Conservation (phyloP, 2,888 invertebrate species). For the Latrodectus hesperus region DNA sequence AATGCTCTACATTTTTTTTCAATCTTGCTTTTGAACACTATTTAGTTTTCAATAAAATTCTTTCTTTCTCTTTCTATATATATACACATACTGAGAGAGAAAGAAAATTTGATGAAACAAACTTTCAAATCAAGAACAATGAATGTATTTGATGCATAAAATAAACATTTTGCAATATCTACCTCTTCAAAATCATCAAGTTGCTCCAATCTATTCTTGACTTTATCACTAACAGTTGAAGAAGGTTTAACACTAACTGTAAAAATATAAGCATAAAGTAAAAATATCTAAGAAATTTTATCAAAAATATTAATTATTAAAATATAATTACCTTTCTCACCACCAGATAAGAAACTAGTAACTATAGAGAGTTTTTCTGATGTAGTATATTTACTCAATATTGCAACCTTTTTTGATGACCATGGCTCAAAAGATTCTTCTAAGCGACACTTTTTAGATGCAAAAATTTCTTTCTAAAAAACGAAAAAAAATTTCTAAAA, state of each 20-base stretch:
- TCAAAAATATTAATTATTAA: background rate
- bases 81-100: no score
- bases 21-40: no score
- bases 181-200: slow-evolving; percentile 95
- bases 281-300: background rate
- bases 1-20: no score
- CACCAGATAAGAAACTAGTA: slow-evolving; percentile 88
- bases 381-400: slow-evolving; percentile 92
- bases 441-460: slow-evolving; percentile 58
- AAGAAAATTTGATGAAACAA: no score
- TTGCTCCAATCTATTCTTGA: slow-evolving; percentile 84
- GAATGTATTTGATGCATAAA: no score
- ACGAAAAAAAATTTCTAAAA: background rate
- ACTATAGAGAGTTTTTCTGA: slow-evolving; percentile 93
- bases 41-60: no score
- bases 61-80: no score
- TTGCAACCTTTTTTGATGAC: slow-evolving; percentile 83
- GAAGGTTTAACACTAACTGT: slow-evolving; percentile 87
- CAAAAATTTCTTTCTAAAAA: slow-evolving; percentile 57
- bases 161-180: no score
- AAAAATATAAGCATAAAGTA: slow-evolving; percentile 29
- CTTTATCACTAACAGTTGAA: slow-evolving; percentile 78
- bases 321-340: slow-evolving; percentile 82
- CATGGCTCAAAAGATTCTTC: slow-evolving; percentile 83
- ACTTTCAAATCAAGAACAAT: no score